Base-by-base conservation (phyloP, 2,797 vertebrate genomes). In the Rhinophrynus dorsalis region DNA sequence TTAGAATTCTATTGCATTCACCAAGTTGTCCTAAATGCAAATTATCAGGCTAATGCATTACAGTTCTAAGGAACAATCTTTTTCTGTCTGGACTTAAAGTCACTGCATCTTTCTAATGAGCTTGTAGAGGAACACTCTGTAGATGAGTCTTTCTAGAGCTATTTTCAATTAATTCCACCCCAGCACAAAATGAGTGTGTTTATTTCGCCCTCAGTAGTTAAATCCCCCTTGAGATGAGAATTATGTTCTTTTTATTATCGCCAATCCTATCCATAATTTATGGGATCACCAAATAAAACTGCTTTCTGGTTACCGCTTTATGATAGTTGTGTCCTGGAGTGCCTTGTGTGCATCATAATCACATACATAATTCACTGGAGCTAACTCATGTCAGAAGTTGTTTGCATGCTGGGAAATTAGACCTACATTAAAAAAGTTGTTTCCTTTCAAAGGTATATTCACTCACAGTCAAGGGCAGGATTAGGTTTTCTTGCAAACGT, bases 241-340 rank as follows among this genome's bases (percentile, higher is more conserved):
- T 72, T 72, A 65, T 72, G 52, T 51, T 72, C 52, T 65, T 65
- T 58, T 62, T 65, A n/a, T n/a, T n/a, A 63, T 58, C 68, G 65
- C 42, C 30, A 65, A 40, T 65, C 51, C 68, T 42, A 65, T 72
- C 54, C 24, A 65, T 72, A 72, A 72, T 72, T 72, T 65, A 72
- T 72, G 44, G 68, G 50, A 42, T 13, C 61, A 50, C 68, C 61
- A 65, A 42, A 58, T 51, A 72, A 72, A 72, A 51, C 17, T 26
- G 33, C 68, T 65, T 58, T 65, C 51, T 52, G 68, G 54, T 57
- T 51, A 64, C 32, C 50, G 68, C 58, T 40, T 72, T 69, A 69
- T 47, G 67, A 72, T 72, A 17, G 35, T 33, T 27, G 44, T 65
- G 68, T 65, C 52, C 68, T 65, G 68, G 26, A 65, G 51, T 38